Evolutionary conservation across 2,113 vertebrate species (phyloP).

Genomic region (Elephantulus edwardii): DNA sequence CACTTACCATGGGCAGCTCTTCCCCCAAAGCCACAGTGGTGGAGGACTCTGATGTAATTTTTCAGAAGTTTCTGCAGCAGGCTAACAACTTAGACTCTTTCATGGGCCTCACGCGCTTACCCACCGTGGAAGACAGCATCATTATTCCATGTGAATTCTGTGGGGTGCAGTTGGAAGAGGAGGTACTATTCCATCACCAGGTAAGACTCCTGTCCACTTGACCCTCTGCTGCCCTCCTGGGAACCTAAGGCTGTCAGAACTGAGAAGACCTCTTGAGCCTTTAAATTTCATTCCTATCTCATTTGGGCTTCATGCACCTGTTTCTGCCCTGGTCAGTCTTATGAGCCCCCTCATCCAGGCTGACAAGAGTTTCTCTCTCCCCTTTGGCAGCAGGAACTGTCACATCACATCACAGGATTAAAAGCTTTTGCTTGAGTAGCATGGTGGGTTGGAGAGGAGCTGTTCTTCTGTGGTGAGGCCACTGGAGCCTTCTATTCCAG

Average conservation of each 20-base stretch:
- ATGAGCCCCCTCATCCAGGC: not conserved
- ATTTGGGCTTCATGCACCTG: too few species aligned
- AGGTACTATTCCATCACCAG: constrained; percentile 95
- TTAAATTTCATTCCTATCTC: not conserved
- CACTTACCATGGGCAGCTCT: constrained; percentile 87
- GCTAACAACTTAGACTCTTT: constrained; percentile 71
- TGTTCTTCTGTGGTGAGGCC: not conserved
- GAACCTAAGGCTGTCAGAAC: not conserved
- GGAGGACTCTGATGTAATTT: constrained; percentile 31
- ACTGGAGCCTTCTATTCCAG: not conserved
- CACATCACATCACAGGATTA: not conserved
- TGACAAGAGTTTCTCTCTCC: too few species aligned
- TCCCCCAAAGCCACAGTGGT: constrained; percentile 73
- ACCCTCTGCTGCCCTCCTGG: not conserved
- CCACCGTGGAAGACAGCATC: constrained; percentile 83
- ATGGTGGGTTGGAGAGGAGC: too few species aligned
- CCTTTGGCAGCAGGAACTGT: not conserved
- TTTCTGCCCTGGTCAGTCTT: not conserved
- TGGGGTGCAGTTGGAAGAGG: constrained; percentile 92
- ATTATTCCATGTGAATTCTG: constrained; percentile 97
- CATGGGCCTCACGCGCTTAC: constrained; percentile 81
- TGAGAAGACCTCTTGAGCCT: not conserved
- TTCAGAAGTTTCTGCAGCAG: constrained; percentile 50
- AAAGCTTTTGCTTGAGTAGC: too few species aligned
- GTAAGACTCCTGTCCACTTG: constrained; percentile 75